A percentile compares a stretch with the other conserved stretches of the same genome.
phyloP scores from a whole-genome alignment of 30 jellyfish, hydroid and myxozoan species.

The Pseudorhiza aurosa region DNA sequence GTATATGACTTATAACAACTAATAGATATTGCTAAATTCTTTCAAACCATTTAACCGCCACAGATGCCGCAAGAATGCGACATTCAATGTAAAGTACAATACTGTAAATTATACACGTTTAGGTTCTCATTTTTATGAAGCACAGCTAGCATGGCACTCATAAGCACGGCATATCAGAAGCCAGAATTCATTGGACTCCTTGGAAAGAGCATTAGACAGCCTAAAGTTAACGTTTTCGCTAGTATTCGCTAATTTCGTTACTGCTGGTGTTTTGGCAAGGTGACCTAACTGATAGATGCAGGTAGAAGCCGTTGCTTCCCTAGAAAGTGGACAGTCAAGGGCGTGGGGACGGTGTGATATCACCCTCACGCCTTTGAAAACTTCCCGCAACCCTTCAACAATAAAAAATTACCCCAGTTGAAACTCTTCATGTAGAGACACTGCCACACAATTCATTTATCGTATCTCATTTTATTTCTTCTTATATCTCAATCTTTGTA shows the following conservation, averaged over 20 bases:
- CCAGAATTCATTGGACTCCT: conserved; percentile 31
- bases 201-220: conserved; percentile 29
- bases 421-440: not conserved
- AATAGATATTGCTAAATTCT: conserved; percentile 30
- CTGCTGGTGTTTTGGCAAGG: conserved; percentile 36
- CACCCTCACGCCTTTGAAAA: not conserved
- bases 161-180: not conserved
- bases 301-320: conserved; percentile 6
- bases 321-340: not conserved
- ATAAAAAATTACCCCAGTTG: not conserved
- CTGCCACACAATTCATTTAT: not conserved
- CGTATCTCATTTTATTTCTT: not conserved
- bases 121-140: conserved; percentile 14
- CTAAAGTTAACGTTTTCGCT: conserved; percentile 15
- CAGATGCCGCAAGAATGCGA: conserved; percentile 37
- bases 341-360: conserved; percentile 8
- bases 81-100: conserved; percentile 37
- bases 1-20: conserved; percentile 28
- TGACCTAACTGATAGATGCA: conserved; percentile 33
- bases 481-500: not conserved
- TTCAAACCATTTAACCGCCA: conserved; percentile 51
- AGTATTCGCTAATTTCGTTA: conserved; percentile 27
- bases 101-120: conserved; percentile 18
- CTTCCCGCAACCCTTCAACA: not conserved
- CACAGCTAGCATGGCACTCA: conserved; percentile 19